These are phyloP conservation scores for Eilema griseolum DNA, from an alignment of 2,888 invertebrate species.

Conservation along the genomic window DNA sequence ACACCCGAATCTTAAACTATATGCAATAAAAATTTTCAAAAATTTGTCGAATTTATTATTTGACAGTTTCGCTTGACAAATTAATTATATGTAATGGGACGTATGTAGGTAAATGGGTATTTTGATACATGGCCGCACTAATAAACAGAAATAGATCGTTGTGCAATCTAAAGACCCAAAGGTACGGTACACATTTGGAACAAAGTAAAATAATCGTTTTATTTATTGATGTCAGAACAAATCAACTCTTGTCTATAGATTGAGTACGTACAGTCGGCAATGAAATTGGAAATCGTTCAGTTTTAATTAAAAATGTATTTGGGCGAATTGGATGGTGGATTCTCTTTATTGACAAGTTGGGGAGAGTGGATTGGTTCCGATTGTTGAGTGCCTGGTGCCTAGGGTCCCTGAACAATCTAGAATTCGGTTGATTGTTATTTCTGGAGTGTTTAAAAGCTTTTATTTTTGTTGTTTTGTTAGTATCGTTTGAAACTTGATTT, in stretches of 20 bases:
- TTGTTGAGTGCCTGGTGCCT: neutral
- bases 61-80: slow-evolving; percentile 44
- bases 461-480: neutral
- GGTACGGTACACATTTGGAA: slow-evolving; percentile 36
- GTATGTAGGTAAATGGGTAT: slow-evolving; percentile 43
- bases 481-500: no score
- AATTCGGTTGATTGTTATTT: neutral
- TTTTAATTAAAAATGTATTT: slow-evolving; percentile 37
- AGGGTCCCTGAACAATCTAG: neutral
- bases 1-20: slow-evolving; percentile 20
- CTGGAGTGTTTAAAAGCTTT: neutral
- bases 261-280: slow-evolving; percentile 41
- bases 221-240: slow-evolving; percentile 54
- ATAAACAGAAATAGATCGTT: slow-evolving; percentile 35
- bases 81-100: slow-evolving; percentile 48
- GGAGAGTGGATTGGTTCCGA: neutral
- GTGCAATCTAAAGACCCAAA: slow-evolving; percentile 29
- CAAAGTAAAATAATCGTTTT: slow-evolving; percentile 55
- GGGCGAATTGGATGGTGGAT: slow-evolving; percentile 4
- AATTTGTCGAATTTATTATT: slow-evolving; percentile 39
- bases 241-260: slow-evolving; percentile 46
- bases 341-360: neutral
- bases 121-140: slow-evolving; percentile 38
- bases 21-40: slow-evolving; percentile 29
- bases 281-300: slow-evolving; percentile 32